These are phyloP conservation scores for Aradus depressus DNA, from an alignment of 2,888 invertebrate genomes.

Conservation along the genomic window DNA sequence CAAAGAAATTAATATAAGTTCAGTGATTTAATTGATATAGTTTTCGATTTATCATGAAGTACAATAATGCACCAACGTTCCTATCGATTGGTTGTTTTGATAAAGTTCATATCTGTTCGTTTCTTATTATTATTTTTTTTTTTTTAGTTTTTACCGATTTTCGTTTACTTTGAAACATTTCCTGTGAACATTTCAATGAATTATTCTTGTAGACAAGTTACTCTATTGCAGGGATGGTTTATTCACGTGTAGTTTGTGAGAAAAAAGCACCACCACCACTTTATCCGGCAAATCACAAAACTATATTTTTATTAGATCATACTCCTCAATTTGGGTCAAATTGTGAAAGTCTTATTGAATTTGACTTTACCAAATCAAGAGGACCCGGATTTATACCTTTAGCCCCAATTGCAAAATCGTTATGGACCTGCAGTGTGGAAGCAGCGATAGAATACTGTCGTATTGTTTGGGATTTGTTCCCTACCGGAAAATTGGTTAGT, in stretches of 20 bases:
- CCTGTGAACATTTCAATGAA: too few species aligned
- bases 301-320: conserved; percentile 89
- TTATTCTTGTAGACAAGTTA: too few species aligned
- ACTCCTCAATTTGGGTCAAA: conserved; percentile 83
- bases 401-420: conserved; percentile 76
- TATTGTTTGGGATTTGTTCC: conserved; percentile 95
- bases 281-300: conserved; percentile 78
- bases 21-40: too few species aligned
- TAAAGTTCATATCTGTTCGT: too few species aligned
- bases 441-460: conserved; percentile 91
- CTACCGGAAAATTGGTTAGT: conserved; percentile 69
- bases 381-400: conserved; percentile 60
- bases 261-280: conserved; percentile 12
- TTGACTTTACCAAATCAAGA: conserved; percentile 63
- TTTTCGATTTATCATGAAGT: too few species aligned
- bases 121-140: too few species aligned
- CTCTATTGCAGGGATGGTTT: too few species aligned
- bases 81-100: too few species aligned
- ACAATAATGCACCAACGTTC: too few species aligned
- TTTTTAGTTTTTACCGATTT: too few species aligned
- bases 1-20: too few species aligned
- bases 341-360: conserved; percentile 69
- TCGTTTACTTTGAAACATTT: too few species aligned
- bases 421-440: conserved; percentile 96
- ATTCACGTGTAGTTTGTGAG: conserved; percentile 4